Evolutionary conservation across 2,113 vertebrate species (phyloP).

Genomic region (Campylomormyrus tamandua): DNA sequence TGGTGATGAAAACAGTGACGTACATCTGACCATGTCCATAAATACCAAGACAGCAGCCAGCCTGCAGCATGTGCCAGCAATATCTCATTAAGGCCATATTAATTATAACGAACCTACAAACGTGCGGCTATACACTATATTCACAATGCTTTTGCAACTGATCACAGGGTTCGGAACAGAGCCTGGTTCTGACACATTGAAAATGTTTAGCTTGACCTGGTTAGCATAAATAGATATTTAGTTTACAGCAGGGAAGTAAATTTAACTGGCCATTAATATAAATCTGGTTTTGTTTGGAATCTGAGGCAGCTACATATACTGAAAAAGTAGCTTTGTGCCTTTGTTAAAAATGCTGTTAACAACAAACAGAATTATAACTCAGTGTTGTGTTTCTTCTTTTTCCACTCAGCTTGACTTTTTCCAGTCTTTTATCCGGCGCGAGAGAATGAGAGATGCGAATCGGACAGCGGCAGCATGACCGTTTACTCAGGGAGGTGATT

Average conservation of each 20-base stretch:
- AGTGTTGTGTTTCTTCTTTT: not conserved
- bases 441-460: conserved; percentile 12
- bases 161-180: not conserved
- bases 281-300: not conserved
- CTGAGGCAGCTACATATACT: not conserved
- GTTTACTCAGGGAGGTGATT: conserved; percentile 51
- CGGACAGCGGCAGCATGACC: conserved; percentile 35
- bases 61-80: not conserved
- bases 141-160: not conserved
- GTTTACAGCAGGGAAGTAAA: not conserved
- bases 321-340: not conserved
- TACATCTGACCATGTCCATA: not conserved
- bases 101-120: not conserved
- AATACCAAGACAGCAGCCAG: not conserved
- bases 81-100: not conserved
- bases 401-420: conserved; percentile 10
- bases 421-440: not conserved
- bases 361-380: conserved; percentile 11
- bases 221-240: not conserved
- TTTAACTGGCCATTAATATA: not conserved
- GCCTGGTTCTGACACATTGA: not conserved
- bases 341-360: not conserved
- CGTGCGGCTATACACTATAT: not conserved
- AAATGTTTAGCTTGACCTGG: not conserved
- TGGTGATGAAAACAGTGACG: not conserved